Percentiles rank a stretch among this genome's conserved stretches.
Evolutionary conservation across 2,113 vertebrate genomes (phyloP).

Genomic region (Bothrops jararaca): DNA sequence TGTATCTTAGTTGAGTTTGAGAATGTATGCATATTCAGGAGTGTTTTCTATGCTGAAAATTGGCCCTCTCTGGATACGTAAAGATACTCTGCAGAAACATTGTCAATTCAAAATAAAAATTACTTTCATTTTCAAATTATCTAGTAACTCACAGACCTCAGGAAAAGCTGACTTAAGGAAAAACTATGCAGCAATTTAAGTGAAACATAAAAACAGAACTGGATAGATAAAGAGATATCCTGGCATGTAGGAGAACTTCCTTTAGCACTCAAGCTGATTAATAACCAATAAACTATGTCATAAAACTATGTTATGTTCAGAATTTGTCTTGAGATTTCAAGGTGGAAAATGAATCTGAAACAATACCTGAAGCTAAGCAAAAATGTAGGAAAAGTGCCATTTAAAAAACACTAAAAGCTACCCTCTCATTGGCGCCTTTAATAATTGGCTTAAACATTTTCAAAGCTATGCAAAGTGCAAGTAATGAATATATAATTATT

Average conservation of each 20-base stretch:
- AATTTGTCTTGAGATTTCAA: slow-evolving; percentile 44
- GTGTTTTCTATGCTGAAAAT: not conserved
- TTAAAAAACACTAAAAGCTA: slow-evolving; percentile 29
- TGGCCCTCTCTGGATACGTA: slow-evolving; percentile 20
- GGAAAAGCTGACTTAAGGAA: slow-evolving; percentile 39
- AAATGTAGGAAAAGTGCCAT: not conserved
- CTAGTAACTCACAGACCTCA: slow-evolving; percentile 44
- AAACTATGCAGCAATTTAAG: slow-evolving; percentile 41
- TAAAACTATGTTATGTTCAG: slow-evolving; percentile 28
- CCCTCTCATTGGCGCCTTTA: slow-evolving; percentile 23
- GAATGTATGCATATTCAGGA: not conserved
- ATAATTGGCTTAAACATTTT: slow-evolving; percentile 10
- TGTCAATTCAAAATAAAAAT: slow-evolving; percentile 40
- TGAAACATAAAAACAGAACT: slow-evolving; percentile 49
- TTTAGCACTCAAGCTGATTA: slow-evolving; percentile 41
- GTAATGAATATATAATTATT: not conserved
- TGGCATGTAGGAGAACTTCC: slow-evolving; percentile 37
- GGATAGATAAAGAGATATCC: slow-evolving; percentile 40
- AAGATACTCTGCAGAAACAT: slow-evolving; percentile 19
- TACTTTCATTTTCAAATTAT: slow-evolving; percentile 56
- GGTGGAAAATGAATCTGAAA: not conserved
- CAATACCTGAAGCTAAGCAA: slow-evolving; percentile 28
- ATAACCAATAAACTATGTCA: slow-evolving; percentile 44
- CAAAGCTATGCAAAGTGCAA: slow-evolving; percentile 12
- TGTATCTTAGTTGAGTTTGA: not conserved